phyloP scores from a whole-genome alignment of 2,113 vertebrate genomes.

The Galeopterus variegatus region DNA sequence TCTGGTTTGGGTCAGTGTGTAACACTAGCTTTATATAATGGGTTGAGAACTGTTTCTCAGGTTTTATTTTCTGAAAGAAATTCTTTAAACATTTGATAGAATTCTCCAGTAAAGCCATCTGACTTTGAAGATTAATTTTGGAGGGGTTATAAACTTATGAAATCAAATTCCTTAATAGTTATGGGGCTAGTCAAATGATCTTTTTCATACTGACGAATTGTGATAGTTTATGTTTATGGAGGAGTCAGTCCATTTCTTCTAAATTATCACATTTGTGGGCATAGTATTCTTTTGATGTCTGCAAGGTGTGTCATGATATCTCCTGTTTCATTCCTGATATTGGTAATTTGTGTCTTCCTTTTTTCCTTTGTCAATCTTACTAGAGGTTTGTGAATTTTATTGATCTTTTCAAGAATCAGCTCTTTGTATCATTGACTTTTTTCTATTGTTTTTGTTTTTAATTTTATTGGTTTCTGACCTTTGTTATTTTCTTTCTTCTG shows the following conservation, averaged over 20 bases:
- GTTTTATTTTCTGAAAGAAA: conserved; percentile 18
- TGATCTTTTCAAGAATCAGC: conserved; percentile 17
- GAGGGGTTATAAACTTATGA: not conserved
- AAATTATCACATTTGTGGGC: not conserved
- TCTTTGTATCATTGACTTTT: conserved; percentile 20
- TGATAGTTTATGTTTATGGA: not conserved
- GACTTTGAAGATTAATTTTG: not conserved
- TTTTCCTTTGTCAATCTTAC: not conserved
- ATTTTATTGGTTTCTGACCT: conserved; percentile 16
- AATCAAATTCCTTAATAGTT: not conserved
- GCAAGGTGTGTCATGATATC: not conserved
- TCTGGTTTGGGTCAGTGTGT: not conserved
- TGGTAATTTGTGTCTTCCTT: not conserved
- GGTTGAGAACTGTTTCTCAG: not conserved
- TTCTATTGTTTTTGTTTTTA: conserved; percentile 9
- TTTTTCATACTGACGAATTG: not conserved
- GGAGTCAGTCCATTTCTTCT: not conserved
- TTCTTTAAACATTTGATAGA: conserved; percentile 15
- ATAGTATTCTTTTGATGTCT: conserved; percentile 13
- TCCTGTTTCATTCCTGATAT: not conserved
- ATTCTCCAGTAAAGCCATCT: not conserved
- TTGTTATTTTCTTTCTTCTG: conserved; percentile 29
- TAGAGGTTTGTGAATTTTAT: conserved; percentile 13
- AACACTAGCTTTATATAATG: conserved; percentile 18
- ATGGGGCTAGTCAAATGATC: not conserved